Base-by-base conservation (phyloP, 2,113 vertebrate genomes). In the Vulpes lagopus region DNA sequence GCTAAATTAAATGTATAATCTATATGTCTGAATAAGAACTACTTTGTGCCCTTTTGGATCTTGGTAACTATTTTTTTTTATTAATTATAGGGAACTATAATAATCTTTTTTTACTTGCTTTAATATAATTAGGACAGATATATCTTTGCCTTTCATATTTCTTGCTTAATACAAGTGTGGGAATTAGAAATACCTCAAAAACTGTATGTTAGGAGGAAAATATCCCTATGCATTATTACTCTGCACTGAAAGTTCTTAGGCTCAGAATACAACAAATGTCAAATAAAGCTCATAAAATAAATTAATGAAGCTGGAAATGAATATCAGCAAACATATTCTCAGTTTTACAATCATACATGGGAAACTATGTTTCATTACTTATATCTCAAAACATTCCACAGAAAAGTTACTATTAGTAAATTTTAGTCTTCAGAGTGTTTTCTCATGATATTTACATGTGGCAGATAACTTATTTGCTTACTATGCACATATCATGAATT, bases 301-400 rank as follows among this genome's bases (percentile, higher is more conserved):
- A 38, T 65, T 71, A 79, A n/a, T 67, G 69, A 74, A 59, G 1
- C 2, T 88, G 8, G 27, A 88, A 95, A 73, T 91, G 5, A 93
- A 65, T 59, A 25, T 73, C 15, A 55, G 8, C 20, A n/a, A 4
- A 74, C 22, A 59, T 53, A 17, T 59, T 90, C 62, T 78, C n/a
- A 30, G 22, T 65, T 90, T 69, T 83, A 10, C 2, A 53, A 53
- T 49, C 5, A 83, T 30, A 25, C 2, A 79, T n/a, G 9, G 16
- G 22, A 93, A 95, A 88, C 20, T 83, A 38, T 20, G 25, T 87
- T 93, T 87, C 5, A 78, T 83, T 73, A 60, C 35, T 91, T 60
- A 49, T 43, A 30, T 32, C 4, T n/a, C 12, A 81, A 94, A 81
- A 86, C 2, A 49, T 62, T 67, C 9, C 59, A 78, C n/a, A 67